phyloP scores from a whole-genome alignment of 2,113 vertebrate genomes.

The Pterophyllum scalare region DNA sequence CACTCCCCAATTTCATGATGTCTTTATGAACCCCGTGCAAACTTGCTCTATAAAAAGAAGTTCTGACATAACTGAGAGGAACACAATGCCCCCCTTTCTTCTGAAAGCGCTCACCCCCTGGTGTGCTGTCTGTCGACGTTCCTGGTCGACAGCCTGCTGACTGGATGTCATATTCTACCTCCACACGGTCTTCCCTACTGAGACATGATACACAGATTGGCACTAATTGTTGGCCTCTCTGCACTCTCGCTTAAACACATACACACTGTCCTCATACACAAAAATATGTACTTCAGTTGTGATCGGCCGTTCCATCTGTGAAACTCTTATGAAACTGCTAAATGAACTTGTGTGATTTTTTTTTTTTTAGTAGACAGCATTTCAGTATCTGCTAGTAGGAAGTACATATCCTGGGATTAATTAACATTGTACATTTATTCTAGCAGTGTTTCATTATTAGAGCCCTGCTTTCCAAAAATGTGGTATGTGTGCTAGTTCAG shows the following conservation, averaged over 20 bases:
- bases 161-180: constrained; percentile 53
- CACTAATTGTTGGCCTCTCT: constrained; percentile 59
- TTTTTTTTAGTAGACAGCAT: not conserved
- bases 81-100: not conserved
- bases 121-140: constrained; percentile 29
- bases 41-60: constrained; percentile 3
- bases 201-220: constrained; percentile 48
- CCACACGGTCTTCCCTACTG: constrained; percentile 44
- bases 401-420: not conserved
- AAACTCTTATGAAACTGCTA: not conserved
- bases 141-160: constrained; percentile 34
- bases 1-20: constrained; percentile 7
- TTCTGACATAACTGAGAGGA: constrained; percentile 15
- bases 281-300: constrained; percentile 9
- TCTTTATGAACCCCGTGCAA: not conserved
- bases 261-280: constrained; percentile 11
- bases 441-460: not conserved
- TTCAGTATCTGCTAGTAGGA: not conserved
- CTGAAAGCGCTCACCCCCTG: constrained; percentile 9
- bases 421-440: not conserved
- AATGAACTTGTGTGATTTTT: not conserved
- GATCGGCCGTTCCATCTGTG: not conserved
- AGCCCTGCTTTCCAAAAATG: not conserved
- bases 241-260: not conserved
- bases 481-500: not conserved